Evolutionary conservation across 2,797 vertebrate genomes (phyloP).

Genomic region (Botia almorhae): DNA sequence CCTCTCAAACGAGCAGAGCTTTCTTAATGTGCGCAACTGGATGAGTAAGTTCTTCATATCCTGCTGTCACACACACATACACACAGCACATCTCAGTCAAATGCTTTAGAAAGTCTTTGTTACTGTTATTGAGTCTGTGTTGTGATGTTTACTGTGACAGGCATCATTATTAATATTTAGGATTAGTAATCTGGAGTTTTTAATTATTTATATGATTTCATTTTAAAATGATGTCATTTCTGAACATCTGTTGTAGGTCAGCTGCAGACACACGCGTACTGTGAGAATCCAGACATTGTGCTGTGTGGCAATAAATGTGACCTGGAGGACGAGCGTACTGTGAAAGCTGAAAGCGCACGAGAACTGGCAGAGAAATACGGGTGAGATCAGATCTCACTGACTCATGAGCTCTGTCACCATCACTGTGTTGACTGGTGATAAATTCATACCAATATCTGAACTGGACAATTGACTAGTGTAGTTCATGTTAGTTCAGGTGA

Average conservation of each 20-base stretch:
- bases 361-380: slow-evolving; percentile 94
- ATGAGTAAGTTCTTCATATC: slow-evolving; percentile 86
- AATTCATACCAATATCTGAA: too few species aligned
- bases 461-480: too few species aligned
- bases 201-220: too few species aligned
- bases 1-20: slow-evolving; percentile 96
- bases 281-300: slow-evolving; percentile 95
- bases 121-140: too few species aligned
- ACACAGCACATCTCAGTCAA: neutral
- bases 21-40: slow-evolving; percentile 98
- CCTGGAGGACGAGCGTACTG: slow-evolving; percentile 88
- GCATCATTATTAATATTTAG: too few species aligned
- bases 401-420: neutral
- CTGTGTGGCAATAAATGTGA: slow-evolving; percentile 97
- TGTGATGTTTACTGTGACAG: too few species aligned
- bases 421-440: too few species aligned
- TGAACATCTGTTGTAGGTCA: slow-evolving; percentile 79
- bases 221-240: too few species aligned
- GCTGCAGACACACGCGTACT: slow-evolving; percentile 94
- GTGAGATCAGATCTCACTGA: slow-evolving; percentile 72
- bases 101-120: too few species aligned
- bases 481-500: neutral
- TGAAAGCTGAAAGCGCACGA: slow-evolving; percentile 87
- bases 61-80: neutral
- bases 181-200: too few species aligned